These are phyloP conservation scores for Pollenia griseotomentosa DNA, from an alignment of 2,888 invertebrate species.

Conservation along the genomic window DNA sequence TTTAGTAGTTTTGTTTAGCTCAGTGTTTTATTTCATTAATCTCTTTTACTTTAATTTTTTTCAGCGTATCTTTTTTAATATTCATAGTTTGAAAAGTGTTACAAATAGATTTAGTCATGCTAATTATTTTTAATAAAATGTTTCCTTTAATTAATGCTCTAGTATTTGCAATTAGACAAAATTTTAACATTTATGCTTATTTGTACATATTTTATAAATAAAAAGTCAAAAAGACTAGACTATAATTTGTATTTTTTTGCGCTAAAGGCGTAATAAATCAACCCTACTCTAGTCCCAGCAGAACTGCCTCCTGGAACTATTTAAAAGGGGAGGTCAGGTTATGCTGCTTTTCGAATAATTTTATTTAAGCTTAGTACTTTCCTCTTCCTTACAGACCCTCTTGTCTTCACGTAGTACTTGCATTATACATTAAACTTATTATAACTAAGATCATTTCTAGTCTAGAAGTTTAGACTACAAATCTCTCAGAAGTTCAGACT, in stretches of 20 bases:
- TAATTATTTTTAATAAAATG: slow-evolving; percentile 64
- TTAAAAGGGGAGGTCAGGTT: too few species aligned
- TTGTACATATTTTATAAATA: neutral
- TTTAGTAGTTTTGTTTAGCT: neutral
- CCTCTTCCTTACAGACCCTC: too few species aligned
- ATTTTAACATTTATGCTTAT: neutral
- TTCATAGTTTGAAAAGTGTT: slow-evolving; percentile 32
- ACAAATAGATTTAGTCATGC: slow-evolving; percentile 50
- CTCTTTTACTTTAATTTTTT: neutral
- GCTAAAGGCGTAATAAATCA: too few species aligned
- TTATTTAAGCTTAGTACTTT: too few species aligned
- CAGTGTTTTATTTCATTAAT: neutral
- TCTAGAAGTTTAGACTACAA: too few species aligned
- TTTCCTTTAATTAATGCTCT: slow-evolving; percentile 62
- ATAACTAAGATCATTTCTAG: too few species aligned
- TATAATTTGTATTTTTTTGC: neutral
- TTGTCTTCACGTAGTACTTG: too few species aligned
- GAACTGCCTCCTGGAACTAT: too few species aligned
- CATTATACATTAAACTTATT: too few species aligned
- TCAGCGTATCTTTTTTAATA: slow-evolving; percentile 1
- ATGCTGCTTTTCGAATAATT: too few species aligned
- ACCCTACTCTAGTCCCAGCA: too few species aligned
- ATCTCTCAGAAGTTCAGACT: too few species aligned
- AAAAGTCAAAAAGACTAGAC: neutral
- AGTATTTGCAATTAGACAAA: slow-evolving; percentile 41